A percentile compares a stretch with the other conserved stretches of the same genome.
phyloP scores from a whole-genome alignment of 2,888 invertebrate genomes.

The Leptinotarsa rubiginosa region DNA sequence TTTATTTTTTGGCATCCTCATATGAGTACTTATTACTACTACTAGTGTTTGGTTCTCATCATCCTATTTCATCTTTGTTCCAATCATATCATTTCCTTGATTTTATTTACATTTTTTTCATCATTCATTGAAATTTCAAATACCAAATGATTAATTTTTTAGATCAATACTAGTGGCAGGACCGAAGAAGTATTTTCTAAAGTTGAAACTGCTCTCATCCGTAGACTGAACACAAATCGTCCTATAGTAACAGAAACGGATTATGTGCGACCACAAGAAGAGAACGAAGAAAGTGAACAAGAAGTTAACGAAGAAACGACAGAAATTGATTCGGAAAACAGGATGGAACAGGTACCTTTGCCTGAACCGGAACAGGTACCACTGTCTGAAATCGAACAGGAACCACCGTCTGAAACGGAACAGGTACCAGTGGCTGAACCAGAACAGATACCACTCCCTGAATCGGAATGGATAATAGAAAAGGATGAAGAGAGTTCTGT shows the following conservation, averaged over 20 bases:
- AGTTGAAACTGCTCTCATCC: constrained; percentile 35
- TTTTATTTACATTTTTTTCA: no score
- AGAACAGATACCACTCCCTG: background rate
- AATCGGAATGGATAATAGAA: background rate
- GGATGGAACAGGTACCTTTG: background rate
- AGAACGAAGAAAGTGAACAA: background rate
- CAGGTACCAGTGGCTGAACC: background rate
- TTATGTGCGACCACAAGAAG: constrained; percentile 37
- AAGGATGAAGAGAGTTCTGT: constrained; percentile 15
- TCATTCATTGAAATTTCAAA: background rate
- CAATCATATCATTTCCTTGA: no score
- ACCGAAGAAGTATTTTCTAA: constrained; percentile 39
- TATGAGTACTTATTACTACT: no score
- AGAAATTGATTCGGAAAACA: background rate
- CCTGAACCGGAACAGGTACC: background rate
- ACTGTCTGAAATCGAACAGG: background rate
- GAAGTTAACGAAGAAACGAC: background rate
- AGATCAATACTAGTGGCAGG: constrained; percentile 43
- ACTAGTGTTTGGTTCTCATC: no score
- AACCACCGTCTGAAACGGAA: background rate
- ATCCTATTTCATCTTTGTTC: no score
- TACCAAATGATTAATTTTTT: background rate
- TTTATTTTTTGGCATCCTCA: no score
- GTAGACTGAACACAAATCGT: constrained; percentile 36
- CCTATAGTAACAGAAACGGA: constrained; percentile 41